Evolutionary conservation across 2,797 vertebrate genomes (phyloP), one percentile per base, ranked within the genome.

Genomic region (Pempheris klunzingeri): DNA sequence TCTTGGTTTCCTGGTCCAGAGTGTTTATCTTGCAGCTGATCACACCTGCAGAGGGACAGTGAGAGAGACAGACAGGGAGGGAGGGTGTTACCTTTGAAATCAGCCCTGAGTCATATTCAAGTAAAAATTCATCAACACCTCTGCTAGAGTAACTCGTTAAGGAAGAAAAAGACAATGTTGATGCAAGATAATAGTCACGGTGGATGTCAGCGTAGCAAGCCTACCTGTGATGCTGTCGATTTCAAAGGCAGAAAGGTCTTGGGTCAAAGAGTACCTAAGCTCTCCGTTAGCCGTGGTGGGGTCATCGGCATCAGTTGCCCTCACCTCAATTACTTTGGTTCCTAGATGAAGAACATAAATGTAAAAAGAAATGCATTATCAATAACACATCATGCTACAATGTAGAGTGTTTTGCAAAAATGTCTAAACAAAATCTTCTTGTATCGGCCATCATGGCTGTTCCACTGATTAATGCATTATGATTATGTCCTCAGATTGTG

Each of bases 1-100:
- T 91, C 65, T 90, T 88, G 14, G 5, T 85, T 84, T 99, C 98
- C 77, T 98, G 95, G 88, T 99, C 97, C 90, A 99, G 90, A 63
- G 83, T 85, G 41, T 82, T 82, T 26, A 60, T 88, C 38, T 76
- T 90, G 49, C 94, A 96, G 36, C 20, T 93, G 88, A 99, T 96
- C 74, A 88, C 14, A 87, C 98, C 98, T 99, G 83, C 64, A 88
- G 78, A 70, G 28, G 74, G 57, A 73, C 24, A 20, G 65, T 53
- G 46, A 49, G 63, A 36, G 49, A 64, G 36, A 66, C 7, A 54
- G 55, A 57, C 41, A 72, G 54, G 24, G 8, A 32, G 46, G 15
- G 43, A 47, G 63, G 64, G 77, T 81, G 82, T 82, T 67, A 78
- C 50, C 64, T 64, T 20, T 62, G 69, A 64, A 64, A 70, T 81